These are phyloP conservation scores for Dallia pectoralis DNA, from an alignment of 2,797 vertebrate genomes.

Conservation along the genomic window DNA sequence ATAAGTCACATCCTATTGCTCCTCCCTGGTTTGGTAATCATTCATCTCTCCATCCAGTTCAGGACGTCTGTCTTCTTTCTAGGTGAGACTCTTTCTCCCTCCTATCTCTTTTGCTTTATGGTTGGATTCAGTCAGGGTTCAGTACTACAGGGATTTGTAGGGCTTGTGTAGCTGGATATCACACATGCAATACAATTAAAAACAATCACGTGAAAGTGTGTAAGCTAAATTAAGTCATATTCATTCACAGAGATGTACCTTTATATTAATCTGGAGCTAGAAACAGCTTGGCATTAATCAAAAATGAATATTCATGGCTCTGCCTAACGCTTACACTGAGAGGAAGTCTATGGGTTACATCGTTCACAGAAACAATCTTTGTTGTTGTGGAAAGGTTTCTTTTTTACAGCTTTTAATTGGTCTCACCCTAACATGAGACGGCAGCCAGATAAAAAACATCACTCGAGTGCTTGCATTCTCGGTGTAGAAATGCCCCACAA, in stretches of 20 bases:
- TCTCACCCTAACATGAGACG: not conserved
- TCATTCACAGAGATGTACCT: not conserved
- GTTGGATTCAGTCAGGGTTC: not conserved
- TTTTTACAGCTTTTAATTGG: not conserved
- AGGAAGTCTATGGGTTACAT: not conserved
- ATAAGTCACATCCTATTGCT: slow-evolving; percentile 24
- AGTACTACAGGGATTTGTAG: not conserved
- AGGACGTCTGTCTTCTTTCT: slow-evolving; percentile 11
- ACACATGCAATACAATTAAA: not conserved
- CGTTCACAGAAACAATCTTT: not conserved
- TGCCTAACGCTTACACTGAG: not conserved
- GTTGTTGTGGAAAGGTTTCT: not conserved
- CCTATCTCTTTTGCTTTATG: not conserved
- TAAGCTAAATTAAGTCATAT: not conserved
- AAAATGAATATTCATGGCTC: not conserved
- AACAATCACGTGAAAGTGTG: not conserved
- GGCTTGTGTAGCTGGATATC: not conserved
- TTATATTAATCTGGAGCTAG: not conserved
- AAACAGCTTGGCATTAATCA: not conserved
- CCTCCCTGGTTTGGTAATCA: slow-evolving; percentile 3
- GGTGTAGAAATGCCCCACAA: not conserved
- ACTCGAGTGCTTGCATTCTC: not conserved
- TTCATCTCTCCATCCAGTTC: not conserved
- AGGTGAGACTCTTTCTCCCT: slow-evolving; percentile 33
- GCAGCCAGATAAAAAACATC: not conserved